A percentile compares a stretch with the other conserved stretches of the same genome.
Conservation (phyloP, 2,797 vertebrate species). For the Sylvilagus floridanus region DNA sequence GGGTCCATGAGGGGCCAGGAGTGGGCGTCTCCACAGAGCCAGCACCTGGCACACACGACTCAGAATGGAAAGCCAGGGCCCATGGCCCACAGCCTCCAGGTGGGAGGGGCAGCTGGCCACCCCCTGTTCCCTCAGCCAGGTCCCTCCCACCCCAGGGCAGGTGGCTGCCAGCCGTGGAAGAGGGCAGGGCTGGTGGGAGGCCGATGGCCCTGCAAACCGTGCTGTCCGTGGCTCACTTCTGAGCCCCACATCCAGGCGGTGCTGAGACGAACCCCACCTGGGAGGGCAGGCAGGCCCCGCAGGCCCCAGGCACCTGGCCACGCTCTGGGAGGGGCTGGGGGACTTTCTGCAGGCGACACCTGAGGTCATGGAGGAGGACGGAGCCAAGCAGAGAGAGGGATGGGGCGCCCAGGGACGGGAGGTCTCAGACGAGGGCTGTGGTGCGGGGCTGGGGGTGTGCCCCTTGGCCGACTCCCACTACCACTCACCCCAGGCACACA, state of each 20-base stretch:
- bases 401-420: fast-evolving
- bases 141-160: fast-evolving
- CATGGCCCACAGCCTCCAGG: not conserved
- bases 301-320: not conserved
- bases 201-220: not conserved
- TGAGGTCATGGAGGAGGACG: too few species aligned
- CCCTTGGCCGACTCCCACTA: too few species aligned
- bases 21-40: not conserved
- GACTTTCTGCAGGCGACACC: not conserved
- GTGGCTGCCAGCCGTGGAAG: not conserved
- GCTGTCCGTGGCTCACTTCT: fast-evolving
- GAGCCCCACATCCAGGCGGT: fast-evolving
- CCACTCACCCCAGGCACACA: too few species aligned
- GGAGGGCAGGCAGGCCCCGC: too few species aligned
- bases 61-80: fast-evolving
- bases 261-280: not conserved
- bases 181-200: fast-evolving
- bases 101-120: not conserved
- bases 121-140: fast-evolving
- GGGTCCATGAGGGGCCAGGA: too few species aligned
- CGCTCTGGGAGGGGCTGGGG: too few species aligned
- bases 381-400: not conserved
- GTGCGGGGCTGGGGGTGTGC: too few species aligned
- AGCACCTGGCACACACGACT: too few species aligned
- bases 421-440: not conserved